Base-by-base conservation (phyloP, 2,888 invertebrate species). In the Holacanthella duospinosa region DNA sequence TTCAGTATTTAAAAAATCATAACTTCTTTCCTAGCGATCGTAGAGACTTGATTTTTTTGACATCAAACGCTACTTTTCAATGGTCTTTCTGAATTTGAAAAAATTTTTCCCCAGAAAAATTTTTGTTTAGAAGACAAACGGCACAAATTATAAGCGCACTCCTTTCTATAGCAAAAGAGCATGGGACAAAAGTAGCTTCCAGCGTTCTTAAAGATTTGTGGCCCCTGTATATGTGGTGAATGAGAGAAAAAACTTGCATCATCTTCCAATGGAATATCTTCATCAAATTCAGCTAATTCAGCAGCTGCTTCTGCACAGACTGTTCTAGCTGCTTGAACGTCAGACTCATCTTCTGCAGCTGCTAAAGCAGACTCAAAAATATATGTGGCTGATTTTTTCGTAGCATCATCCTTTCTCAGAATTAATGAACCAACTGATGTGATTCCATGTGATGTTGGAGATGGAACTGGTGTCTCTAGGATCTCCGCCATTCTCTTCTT, bases 201-300 rank as follows among this genome's bases (percentile, higher is more conserved):
- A n/a, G n/a, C n/a, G n/a, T n/a, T n/a, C n/a, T n/a, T n/a, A 43
- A 12, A 16, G 43, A 43, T 43, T 19, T 16, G 43, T 16, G 43
- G 43, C 43, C 28, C 6, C n/a, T 26, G 26, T 26, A 12, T 4
- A n/a, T n/a, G n/a, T n/a, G n/a, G n/a, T 12, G 2, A 59, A 43
- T 48, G 36, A 62, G 29, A 2, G 9, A 24, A 19, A 4, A 43
- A 28, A 4, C 48, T 48, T 21, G n/a, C 48, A 9, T 48, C 48
- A 27, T 70, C 69, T 64, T 89, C 89, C 70, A 92, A 82, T 55
- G 94, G 93, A 79, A 93, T 89, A 74, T 85, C 88, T 79, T 96
- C 95, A 80, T 95, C 95, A 80, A 95, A 95, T 80, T 95, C 95
- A 0, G 91, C 93, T 70, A 94, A 82, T 78, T 93, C 92, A 19